Conservation (phyloP, 2,113 vertebrate genomes). For the Polypterus bichir region DNA sequence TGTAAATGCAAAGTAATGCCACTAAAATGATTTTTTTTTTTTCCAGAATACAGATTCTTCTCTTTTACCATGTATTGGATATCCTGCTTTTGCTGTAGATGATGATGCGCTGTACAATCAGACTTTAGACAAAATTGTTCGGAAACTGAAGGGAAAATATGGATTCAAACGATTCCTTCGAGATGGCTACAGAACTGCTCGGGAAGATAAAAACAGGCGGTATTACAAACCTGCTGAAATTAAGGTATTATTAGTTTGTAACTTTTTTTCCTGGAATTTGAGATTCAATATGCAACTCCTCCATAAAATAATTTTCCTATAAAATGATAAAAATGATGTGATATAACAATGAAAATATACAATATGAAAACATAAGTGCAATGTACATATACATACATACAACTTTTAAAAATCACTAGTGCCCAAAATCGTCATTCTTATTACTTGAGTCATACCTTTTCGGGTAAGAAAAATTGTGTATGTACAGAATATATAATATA, state of each 20-base stretch:
- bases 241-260: slow-evolving; percentile 55
- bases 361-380: too few species aligned
- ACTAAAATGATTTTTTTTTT: background rate
- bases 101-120: slow-evolving; percentile 82
- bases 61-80: slow-evolving; percentile 85
- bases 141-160: slow-evolving; percentile 82
- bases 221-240: slow-evolving; percentile 95
- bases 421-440: too few species aligned
- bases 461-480: too few species aligned
- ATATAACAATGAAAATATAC: too few species aligned
- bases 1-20: slow-evolving; percentile 10
- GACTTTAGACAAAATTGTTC: slow-evolving; percentile 82
- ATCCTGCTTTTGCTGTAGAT: slow-evolving; percentile 88
- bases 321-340: too few species aligned
- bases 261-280: too few species aligned
- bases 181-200: slow-evolving; percentile 79
- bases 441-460: too few species aligned
- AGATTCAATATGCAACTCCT: too few species aligned
- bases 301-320: too few species aligned
- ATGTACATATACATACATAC: too few species aligned
- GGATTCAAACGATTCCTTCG: slow-evolving; percentile 90
- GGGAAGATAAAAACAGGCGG: slow-evolving; percentile 75
- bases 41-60: slow-evolving; percentile 86
- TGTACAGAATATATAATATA: too few species aligned
- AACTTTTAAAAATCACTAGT: too few species aligned